Evolutionary conservation across 2,797 vertebrate species (phyloP).

Genomic region (Thamnophis elegans): DNA sequence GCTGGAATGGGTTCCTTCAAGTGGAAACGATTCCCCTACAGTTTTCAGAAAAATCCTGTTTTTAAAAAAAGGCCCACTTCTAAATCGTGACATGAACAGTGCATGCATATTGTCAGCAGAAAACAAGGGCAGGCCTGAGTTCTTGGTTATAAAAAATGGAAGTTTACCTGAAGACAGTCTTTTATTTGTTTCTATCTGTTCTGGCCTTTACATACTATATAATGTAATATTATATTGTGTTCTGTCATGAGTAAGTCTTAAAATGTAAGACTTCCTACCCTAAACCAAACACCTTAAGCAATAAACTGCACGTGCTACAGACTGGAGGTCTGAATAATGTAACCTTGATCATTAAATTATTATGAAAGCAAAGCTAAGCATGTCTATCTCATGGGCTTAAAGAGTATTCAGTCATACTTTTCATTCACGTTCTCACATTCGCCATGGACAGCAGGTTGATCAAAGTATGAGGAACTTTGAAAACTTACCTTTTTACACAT

Average conservation of each 20-base stretch:
- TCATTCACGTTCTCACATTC: not conserved
- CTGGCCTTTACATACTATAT: not conserved
- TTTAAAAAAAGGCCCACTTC: not conserved
- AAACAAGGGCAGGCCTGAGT: not conserved
- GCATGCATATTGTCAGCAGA: not conserved
- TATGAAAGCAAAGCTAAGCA: not conserved
- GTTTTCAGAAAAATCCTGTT: not conserved
- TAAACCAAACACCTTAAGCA: not conserved
- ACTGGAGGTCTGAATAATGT: not conserved
- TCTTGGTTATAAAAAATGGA: not conserved
- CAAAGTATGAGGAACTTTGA: not conserved
- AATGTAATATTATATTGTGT: not conserved
- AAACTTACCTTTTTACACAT: slow-evolving; percentile 96
- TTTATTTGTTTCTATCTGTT: not conserved
- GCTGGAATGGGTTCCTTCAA: not conserved
- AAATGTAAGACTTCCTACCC: not conserved
- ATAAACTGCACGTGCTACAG: not conserved
- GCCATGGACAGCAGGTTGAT: not conserved
- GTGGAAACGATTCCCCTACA: not conserved
- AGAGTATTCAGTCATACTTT: not conserved
- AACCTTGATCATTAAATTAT: not conserved
- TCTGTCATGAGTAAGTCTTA: not conserved
- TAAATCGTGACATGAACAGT: not conserved
- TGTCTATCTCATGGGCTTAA: not conserved
- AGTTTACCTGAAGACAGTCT: not conserved